A percentile compares a stretch with the other conserved stretches of the same genome.
Conservation (phyloP, 2,113 vertebrate genomes). For the Rhodinocichla rosea region DNA sequence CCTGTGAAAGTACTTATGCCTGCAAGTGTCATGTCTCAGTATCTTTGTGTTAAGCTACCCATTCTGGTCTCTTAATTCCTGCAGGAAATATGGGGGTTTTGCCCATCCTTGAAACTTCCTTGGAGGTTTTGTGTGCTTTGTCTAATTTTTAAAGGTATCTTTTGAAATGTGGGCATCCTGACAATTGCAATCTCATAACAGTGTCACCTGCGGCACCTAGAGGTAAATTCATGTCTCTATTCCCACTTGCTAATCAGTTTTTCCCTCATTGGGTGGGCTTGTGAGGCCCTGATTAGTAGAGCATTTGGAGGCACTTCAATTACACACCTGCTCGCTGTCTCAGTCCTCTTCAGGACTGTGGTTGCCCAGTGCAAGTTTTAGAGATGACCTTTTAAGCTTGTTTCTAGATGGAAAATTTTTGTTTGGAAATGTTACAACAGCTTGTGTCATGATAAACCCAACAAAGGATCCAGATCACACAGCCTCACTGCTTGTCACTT, state of each 20-base stretch:
- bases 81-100: neutral
- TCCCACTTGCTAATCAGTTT: neutral
- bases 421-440: neutral
- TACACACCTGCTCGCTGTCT: neutral
- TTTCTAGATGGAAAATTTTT: neutral
- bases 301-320: neutral
- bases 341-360: neutral
- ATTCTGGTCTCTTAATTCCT: neutral
- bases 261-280: neutral
- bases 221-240: neutral
- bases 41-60: neutral
- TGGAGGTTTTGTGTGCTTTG: neutral
- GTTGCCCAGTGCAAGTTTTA: neutral
- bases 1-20: neutral
- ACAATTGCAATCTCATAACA: neutral
- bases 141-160: neutral
- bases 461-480: neutral
- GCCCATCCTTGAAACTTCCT: neutral
- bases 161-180: neutral
- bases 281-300: neutral
- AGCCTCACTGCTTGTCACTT: neutral
- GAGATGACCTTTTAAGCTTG: neutral
- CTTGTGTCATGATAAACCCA: neutral
- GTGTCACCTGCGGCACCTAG: neutral
- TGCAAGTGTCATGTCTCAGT: neutral